Percentiles rank a stretch among this genome's conserved stretches.
Evolutionary conservation across 2,113 vertebrate genomes (phyloP).

Genomic region (Cyanoderma ruficeps): DNA sequence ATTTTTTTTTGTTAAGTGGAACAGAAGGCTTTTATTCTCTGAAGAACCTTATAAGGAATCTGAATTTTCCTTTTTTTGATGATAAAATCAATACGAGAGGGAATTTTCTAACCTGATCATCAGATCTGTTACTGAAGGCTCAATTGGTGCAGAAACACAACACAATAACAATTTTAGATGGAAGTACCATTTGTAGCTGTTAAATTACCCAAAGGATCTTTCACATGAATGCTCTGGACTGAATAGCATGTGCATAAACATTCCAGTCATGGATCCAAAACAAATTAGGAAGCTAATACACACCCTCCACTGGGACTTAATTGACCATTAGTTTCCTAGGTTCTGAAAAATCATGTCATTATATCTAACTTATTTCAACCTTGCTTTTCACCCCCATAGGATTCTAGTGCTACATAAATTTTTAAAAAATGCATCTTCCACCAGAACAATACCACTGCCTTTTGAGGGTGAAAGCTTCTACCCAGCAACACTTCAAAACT

Average conservation of each 20-base stretch:
- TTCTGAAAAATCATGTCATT: slow-evolving; percentile 66
- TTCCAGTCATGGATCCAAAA: slow-evolving; percentile 54
- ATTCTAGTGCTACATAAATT: neutral
- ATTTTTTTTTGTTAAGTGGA: neutral
- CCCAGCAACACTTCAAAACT: slow-evolving; percentile 23
- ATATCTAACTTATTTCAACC: slow-evolving; percentile 43
- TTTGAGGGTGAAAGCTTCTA: slow-evolving; percentile 34
- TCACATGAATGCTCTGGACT: slow-evolving; percentile 17
- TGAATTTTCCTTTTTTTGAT: neutral
- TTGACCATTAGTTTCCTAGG: slow-evolving; percentile 67
- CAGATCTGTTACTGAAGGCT: slow-evolving; percentile 15
- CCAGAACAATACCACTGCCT: slow-evolving; percentile 19
- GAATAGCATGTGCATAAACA: neutral
- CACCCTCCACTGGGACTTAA: slow-evolving; percentile 47
- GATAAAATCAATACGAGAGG: neutral
- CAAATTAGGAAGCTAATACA: slow-evolving; percentile 61
- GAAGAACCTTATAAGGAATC: neutral
- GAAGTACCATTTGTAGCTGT: slow-evolving; percentile 50
- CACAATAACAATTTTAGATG: slow-evolving; percentile 27
- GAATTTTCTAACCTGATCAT: neutral
- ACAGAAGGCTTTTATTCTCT: neutral
- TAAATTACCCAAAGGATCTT: slow-evolving; percentile 62
- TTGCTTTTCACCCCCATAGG: slow-evolving; percentile 31
- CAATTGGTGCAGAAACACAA: slow-evolving; percentile 25
- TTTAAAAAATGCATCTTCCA: neutral